Evolutionary conservation across 2,113 vertebrate genomes (phyloP), one percentile per base, ranked within the genome.

Genomic region (Myocastor coypus): DNA sequence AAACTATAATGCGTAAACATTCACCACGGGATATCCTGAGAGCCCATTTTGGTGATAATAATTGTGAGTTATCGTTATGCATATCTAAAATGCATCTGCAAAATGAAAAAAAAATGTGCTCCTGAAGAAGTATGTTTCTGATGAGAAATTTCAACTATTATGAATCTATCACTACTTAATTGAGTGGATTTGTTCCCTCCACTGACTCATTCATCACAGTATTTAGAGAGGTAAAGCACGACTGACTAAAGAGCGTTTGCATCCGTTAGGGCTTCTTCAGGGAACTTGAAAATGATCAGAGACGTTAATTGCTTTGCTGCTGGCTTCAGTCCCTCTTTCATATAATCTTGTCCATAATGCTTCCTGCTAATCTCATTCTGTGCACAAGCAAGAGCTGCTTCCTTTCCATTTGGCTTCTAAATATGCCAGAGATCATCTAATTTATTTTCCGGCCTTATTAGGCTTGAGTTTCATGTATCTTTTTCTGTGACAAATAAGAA

Each of bases 321-420:
- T 94, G 78, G 42, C 81, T 95, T 92, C 50, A 92, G 68, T 69
- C 52, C 64, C 34, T 34, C 50, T 64, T 77, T 92, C 61, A 82
- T 37, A 91, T 37, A 87, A 91, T 88, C 28, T 80, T 87, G 86
- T 90, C 86, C 90, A 4, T 85, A 30, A 64, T 81, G 37, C 59
- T 94, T 92, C 86, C 92, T 92, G 77, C 57, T 95, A 95, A 96
- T 92, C 63, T 87, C 85, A 75, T 94, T 93, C 81, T 75, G 81
- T 68, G 5, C 77, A 83, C 32, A 85, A 19, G 71, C 77, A 82
- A 77, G 89, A 69, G 50, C n/a, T 71, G 20, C 32, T 95, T 82
- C 95, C 57, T 84, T 94, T 89, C 82, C 57, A 83, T 89, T 87
- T 87, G 81, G 61, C 85, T 93, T 97, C 55, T 94, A 95, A 81